A percentile compares a stretch with the other conserved stretches of the same genome.
phyloP scores from a whole-genome alignment of 2,113 vertebrate genomes.

The Oreotrochilus melanogaster region DNA sequence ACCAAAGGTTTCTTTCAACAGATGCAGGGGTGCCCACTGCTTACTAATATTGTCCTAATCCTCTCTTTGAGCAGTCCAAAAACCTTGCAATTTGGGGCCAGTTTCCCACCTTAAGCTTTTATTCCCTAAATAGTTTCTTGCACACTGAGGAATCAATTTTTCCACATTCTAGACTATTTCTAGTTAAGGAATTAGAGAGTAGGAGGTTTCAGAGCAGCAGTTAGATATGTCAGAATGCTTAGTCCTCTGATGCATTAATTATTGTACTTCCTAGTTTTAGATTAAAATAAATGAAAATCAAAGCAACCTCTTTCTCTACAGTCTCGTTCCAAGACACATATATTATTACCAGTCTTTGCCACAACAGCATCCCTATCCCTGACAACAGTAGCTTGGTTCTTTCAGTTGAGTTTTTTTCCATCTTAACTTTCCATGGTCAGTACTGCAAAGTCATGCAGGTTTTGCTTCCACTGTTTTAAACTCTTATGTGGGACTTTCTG shows the following conservation, averaged over 20 bases:
- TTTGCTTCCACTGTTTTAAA: not conserved
- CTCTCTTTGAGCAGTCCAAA: not conserved
- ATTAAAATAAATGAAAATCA: slow-evolving; percentile 12
- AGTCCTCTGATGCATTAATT: not conserved
- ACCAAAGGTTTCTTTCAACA: not conserved
- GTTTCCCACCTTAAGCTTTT: not conserved
- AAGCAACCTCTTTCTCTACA: not conserved
- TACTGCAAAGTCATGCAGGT: not conserved
- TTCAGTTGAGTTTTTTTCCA: too few relatives aligned
- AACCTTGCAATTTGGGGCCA: not conserved
- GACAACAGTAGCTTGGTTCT: not conserved
- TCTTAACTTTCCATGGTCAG: not conserved
- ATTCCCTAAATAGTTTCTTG: not conserved
- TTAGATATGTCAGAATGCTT: not conserved
- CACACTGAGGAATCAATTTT: not conserved
- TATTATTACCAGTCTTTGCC: not conserved
- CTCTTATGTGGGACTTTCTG: not conserved
- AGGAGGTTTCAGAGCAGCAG: not conserved
- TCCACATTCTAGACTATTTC: not conserved
- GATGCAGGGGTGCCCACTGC: not conserved
- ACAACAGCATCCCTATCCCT: not conserved
- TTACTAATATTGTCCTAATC: not conserved
- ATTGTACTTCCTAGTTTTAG: not conserved
- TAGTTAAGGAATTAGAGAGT: not conserved
- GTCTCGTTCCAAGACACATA: not conserved